Percentiles rank a stretch among this genome's conserved stretches.
Conservation (phyloP, 2,888 invertebrate species). For the Cephalotes varians region DNA sequence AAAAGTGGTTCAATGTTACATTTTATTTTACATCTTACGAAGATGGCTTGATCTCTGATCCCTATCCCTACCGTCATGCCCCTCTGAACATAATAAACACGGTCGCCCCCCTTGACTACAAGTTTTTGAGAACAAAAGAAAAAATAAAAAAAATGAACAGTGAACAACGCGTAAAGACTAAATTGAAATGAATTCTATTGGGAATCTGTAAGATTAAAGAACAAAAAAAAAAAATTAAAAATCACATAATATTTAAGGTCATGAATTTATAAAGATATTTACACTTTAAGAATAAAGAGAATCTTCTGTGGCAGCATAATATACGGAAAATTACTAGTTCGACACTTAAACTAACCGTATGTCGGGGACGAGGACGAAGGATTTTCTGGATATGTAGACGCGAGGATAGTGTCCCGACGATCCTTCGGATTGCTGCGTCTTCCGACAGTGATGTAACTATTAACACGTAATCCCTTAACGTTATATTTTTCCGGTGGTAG, state of each 20-base stretch:
- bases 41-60: conserved; percentile 68
- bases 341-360: conserved; percentile 83
- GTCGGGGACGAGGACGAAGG: conserved; percentile 77
- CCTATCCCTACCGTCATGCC: conserved; percentile 60
- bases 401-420: conserved; percentile 56
- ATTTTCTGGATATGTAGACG: conserved; percentile 60
- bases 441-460: conserved; percentile 85
- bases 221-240: conserved; percentile 58
- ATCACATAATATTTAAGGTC: conserved; percentile 82
- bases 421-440: conserved; percentile 69
- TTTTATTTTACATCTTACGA: conserved; percentile 53
- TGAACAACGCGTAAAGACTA: conserved; percentile 55
- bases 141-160: conserved; percentile 58
- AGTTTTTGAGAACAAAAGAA: conserved; percentile 79
- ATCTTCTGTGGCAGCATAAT: conserved; percentile 82
- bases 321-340: conserved; percentile 81
- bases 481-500: conserved; percentile 85
- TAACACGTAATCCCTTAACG: conserved; percentile 84
- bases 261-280: conserved; percentile 83
- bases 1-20: conserved; percentile 54
- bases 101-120: conserved; percentile 84
- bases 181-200: conserved; percentile 63
- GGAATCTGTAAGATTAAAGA: conserved; percentile 62
- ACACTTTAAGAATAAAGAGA: conserved; percentile 79
- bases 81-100: conserved; percentile 68